Conservation (phyloP, 2,888 invertebrate species). For the Drosophila nr. medialis region DNA sequence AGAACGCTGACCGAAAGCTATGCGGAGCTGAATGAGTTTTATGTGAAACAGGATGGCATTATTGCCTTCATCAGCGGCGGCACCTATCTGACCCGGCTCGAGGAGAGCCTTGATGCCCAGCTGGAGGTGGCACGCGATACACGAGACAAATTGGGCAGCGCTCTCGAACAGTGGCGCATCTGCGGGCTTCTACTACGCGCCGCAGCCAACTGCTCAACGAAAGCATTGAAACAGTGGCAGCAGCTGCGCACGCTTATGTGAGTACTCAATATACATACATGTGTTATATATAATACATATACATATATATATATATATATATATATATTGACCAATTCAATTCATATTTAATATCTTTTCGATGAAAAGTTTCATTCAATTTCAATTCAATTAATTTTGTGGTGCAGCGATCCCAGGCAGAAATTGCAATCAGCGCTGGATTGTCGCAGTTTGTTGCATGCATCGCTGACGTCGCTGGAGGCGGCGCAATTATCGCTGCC, state of each 20-base stretch:
- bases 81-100: conserved; percentile 82
- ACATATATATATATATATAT: neutral
- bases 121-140: conserved; percentile 82
- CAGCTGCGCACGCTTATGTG: conserved; percentile 74
- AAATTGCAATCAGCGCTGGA: conserved; percentile 80
- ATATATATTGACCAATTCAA: no score
- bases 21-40: conserved; percentile 80
- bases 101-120: conserved; percentile 83
- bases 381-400: neutral
- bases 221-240: conserved; percentile 81
- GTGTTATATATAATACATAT: neutral
- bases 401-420: conserved; percentile 76
- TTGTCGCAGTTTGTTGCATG: conserved; percentile 81
- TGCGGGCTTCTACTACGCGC: conserved; percentile 82
- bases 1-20: conserved; percentile 77
- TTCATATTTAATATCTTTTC: neutral
- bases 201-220: conserved; percentile 81
- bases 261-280: conserved; percentile 10
- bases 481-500: conserved; percentile 83
- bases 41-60: conserved; percentile 83
- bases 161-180: conserved; percentile 84
- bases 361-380: neutral
- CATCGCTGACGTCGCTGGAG: conserved; percentile 82
- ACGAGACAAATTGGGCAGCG: conserved; percentile 83
- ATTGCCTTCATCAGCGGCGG: conserved; percentile 84